Evolutionary conservation across 2,888 invertebrate genomes (phyloP), one percentile per base, ranked within the genome.

Genomic region (Elysia crispata): DNA sequence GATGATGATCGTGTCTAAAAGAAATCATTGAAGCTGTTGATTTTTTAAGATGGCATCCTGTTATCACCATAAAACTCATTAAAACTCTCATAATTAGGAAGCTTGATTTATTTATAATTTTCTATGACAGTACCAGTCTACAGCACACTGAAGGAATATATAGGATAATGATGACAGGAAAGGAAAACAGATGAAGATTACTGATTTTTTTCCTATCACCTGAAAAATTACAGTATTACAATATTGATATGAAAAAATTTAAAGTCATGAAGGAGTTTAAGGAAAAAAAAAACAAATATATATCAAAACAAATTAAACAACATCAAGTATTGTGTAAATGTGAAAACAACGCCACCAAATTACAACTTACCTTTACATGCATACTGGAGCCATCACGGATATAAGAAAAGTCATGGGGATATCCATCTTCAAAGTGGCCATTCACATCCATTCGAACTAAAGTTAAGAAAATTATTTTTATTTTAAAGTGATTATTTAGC

Each of bases 381-480:
- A 88, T 86, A 76, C 86, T 86, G 41, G 83, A 84, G 13, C 81
- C 82, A 57, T 84, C 82, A 1, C 87, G 82, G 72, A 81, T 81
- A 70, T 89, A 89, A n/a, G 82, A 60, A 72, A 89, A 82, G 33
- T 84, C 85, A 77, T 89, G 89, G 11, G 87, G 85, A 77, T 80
- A 77, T 20, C 88, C 89, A 84, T 88, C 86, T 20, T 85, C 86
- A 86, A 87, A 89, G 66, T 83, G 79, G 20, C 87, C 89, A 20
- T 82, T 49, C 28, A 86, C 81, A 41, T 85, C 85, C 77, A 88
- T 84, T 23, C 85, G 85, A 86, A 86, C 88, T 89, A 84, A 33
- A 83, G 78, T 3, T 41, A 41, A 41, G 41, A 41, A 41, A 41
- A 41, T 11, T 11, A 41, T 6, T 41, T 41, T 6, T 41, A 6